Conservation (phyloP, 2,888 invertebrate species). For the Griposia aprilina region DNA sequence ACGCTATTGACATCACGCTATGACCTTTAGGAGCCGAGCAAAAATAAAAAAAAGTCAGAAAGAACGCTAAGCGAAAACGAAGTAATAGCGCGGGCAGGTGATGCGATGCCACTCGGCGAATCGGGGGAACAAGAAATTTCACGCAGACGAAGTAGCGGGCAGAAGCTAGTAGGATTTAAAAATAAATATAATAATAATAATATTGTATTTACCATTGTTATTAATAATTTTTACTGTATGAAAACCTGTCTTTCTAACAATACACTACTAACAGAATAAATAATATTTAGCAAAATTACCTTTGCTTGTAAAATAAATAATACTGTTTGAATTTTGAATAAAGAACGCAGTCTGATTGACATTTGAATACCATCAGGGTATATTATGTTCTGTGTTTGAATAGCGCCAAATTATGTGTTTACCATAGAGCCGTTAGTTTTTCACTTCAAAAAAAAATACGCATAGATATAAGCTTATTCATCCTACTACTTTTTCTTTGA, state of each 20-base stretch:
- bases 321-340: slow-evolving; percentile 28
- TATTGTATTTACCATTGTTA: not conserved
- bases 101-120: too few relatives aligned
- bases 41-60: too few relatives aligned
- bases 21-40: too few relatives aligned
- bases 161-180: too few relatives aligned
- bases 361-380: slow-evolving; percentile 14
- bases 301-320: slow-evolving; percentile 1
- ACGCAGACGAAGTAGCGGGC: too few relatives aligned
- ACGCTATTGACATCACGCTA: too few relatives aligned
- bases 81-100: too few relatives aligned
- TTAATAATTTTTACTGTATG: not conserved
- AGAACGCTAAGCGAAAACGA: too few relatives aligned
- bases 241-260: slow-evolving; percentile 7
- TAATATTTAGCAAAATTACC: slow-evolving; percentile 1
- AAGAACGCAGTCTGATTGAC: slow-evolving; percentile 39
- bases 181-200: too few relatives aligned
- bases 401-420: slow-evolving; percentile 25
- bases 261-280: slow-evolving; percentile 7
- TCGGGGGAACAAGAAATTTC: too few relatives aligned
- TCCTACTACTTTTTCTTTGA: not conserved
- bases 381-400: slow-evolving; percentile 12
- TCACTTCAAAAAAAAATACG: slow-evolving; percentile 3
- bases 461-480: not conserved
- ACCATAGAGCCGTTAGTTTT: slow-evolving; percentile 26